Evolutionary conservation across 2,797 vertebrate species (phyloP).

Genomic region (Epinephelus coioides): DNA sequence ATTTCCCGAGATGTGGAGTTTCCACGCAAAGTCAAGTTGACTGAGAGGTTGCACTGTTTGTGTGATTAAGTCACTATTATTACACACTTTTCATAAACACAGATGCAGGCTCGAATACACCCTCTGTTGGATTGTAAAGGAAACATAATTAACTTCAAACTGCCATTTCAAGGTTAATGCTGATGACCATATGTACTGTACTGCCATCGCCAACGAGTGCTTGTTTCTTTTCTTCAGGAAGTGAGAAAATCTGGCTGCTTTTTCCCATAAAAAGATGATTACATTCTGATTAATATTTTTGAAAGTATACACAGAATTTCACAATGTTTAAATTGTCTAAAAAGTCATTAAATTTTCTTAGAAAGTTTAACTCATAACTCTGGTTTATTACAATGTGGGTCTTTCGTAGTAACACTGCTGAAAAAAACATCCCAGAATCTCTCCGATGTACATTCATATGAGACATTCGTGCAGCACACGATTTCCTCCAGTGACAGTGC

Average conservation of each 20-base stretch:
- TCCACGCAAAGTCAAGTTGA: slow-evolving; percentile 80
- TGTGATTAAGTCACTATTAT: slow-evolving; percentile 77
- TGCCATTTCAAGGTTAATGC: slow-evolving; percentile 58
- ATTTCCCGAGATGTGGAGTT: slow-evolving; percentile 80
- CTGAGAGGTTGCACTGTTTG: slow-evolving; percentile 75
- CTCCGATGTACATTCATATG: too few species aligned
- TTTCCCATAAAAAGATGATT: background rate
- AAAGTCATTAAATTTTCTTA: background rate
- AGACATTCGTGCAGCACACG: too few species aligned
- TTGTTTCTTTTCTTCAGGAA: slow-evolving; percentile 19
- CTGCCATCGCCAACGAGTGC: background rate
- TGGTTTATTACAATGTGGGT: background rate
- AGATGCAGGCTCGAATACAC: slow-evolving; percentile 57
- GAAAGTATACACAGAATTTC: slow-evolving; percentile 1
- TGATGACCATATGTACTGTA: slow-evolving; percentile 41
- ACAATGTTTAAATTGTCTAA: background rate
- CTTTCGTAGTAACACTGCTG: background rate
- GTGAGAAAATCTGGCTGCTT: slow-evolving; percentile 29
- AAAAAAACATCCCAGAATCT: too few species aligned
- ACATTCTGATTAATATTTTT: slow-evolving; percentile 21
- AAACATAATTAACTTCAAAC: slow-evolving; percentile 63
- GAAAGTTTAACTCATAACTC: background rate
- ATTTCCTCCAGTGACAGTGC: too few species aligned
- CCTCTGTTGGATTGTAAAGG: slow-evolving; percentile 39
- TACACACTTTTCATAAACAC: slow-evolving; percentile 73